phyloP scores from a whole-genome alignment of 1,140 invertebrate species.

The Notospermus geniculatus region DNA sequence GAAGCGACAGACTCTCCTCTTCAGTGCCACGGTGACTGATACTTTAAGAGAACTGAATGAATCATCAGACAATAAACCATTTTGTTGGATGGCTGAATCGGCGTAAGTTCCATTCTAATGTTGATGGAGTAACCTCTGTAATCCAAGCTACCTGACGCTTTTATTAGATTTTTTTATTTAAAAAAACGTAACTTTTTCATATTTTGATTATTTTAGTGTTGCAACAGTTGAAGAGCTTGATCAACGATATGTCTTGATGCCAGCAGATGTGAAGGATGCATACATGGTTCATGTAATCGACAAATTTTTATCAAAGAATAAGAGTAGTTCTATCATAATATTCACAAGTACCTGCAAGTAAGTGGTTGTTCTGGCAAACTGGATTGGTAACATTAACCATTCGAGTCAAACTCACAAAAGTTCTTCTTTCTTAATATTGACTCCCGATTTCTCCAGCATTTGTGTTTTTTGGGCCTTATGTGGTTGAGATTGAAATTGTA shows the following conservation, averaged over 20 bases:
- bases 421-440: too few species aligned
- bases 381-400: too few species aligned
- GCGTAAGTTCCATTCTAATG: slow-evolving; percentile 30
- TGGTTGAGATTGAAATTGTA: too few species aligned
- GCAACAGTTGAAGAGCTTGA: slow-evolving; percentile 84
- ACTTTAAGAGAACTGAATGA: slow-evolving; percentile 45
- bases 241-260: slow-evolving; percentile 87
- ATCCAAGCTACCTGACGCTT: too few species aligned
- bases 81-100: slow-evolving; percentile 47
- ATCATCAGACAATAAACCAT: slow-evolving; percentile 47
- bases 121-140: too few species aligned
- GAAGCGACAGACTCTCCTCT: slow-evolving; percentile 56
- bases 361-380: too few species aligned
- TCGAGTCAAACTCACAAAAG: too few species aligned
- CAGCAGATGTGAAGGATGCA: slow-evolving; percentile 86
- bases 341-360: slow-evolving; percentile 95
- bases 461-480: too few species aligned
- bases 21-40: slow-evolving; percentile 56
- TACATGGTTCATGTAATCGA: slow-evolving; percentile 87
- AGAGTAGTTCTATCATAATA: slow-evolving; percentile 81
- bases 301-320: slow-evolving; percentile 70
- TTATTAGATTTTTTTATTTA: too few species aligned
- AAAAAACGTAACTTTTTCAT: too few species aligned
- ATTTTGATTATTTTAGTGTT: slow-evolving; percentile 49
- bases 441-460: too few species aligned